Evolutionary conservation across 2,113 vertebrate genomes (phyloP), one percentile per base, ranked within the genome.

Genomic region (Entomyzon cyanotis): DNA sequence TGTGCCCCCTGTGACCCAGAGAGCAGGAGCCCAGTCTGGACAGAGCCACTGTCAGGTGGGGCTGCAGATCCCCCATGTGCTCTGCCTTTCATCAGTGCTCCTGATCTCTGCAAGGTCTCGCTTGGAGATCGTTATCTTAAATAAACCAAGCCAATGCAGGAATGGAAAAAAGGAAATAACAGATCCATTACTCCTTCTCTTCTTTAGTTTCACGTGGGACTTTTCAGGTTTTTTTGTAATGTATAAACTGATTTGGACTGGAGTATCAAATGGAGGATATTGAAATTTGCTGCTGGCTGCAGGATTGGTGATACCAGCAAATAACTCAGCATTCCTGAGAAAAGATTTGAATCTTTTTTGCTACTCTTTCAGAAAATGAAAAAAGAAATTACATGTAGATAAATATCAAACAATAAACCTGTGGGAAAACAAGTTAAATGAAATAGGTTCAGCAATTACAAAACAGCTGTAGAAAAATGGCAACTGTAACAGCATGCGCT

Each of bases 51-150:
- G 37, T n/a, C 64, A 56, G 56, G 18, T 58, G 67, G 55, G 24
- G 44, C 89, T 92, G 76, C 8, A 10, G 63, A 10, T 81, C n/a
- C 37, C 20, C 76, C 11, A 42, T 10, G 16, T 44, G 39, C 0
- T 0, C 47, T 86, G 80, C 44, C 65, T 91, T 87, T 84, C 80
- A 89, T 60, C 89, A 60, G 3, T 14, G 30, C 6, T 4, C 31
- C 2, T 60, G 69, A 71, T 79, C 47, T 78, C 64, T 79, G 56
- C 22, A 92, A 78, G 41, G 56, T 67, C 73, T 81, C 0, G 0
- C 68, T 87, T 82, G 78, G 44, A 92, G 93, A 89, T 92, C 6
- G 9, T 62, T 71, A 92, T 82, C 91, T 94, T 90, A 55, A 93
- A 56, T 84, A 89, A 93, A 78, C 59, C 46, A 67, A 65, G 22